A percentile compares a stretch with the other conserved stretches of the same genome.
phyloP scores from a whole-genome alignment of 2,113 vertebrate genomes.

The Neolamprologus ventralis region DNA sequence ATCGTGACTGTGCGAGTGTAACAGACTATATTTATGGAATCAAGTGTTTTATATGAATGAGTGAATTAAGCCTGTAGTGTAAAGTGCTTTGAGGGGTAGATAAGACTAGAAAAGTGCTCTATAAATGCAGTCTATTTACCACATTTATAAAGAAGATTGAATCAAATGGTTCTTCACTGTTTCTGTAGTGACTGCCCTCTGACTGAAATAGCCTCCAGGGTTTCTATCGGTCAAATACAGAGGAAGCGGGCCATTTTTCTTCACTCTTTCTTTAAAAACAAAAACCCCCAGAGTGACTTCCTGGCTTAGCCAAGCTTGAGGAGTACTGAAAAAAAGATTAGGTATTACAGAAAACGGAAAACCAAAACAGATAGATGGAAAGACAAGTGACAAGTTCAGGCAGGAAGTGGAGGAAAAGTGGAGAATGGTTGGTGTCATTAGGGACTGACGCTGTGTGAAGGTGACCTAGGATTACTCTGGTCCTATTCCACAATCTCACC shows the following conservation, averaged over 20 bases:
- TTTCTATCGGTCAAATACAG: not conserved
- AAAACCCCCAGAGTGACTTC: not conserved
- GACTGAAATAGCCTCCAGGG: not conserved
- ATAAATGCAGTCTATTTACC: not conserved
- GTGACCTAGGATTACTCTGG: slow-evolving; percentile 58
- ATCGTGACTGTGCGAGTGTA: not conserved
- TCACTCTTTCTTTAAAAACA: not conserved
- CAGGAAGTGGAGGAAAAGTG: not conserved
- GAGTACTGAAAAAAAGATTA: not conserved
- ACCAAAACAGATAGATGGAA: not conserved
- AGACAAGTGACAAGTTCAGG: not conserved
- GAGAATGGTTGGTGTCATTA: not conserved
- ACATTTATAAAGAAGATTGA: not conserved
- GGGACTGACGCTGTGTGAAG: slow-evolving; percentile 40
- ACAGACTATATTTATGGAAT: not conserved
- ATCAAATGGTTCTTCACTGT: not conserved
- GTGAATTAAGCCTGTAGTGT: not conserved
- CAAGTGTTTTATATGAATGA: not conserved
- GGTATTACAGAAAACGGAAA: not conserved
- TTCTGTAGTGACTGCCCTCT: not conserved
- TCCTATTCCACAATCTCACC: slow-evolving; percentile 49
- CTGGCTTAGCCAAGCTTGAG: not conserved
- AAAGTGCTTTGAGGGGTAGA: not conserved
- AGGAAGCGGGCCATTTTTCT: not conserved
- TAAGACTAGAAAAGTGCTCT: not conserved